These are phyloP conservation scores for Dryadula phaetusa DNA, from an alignment of 2,888 invertebrate species.

Conservation along the genomic window DNA sequence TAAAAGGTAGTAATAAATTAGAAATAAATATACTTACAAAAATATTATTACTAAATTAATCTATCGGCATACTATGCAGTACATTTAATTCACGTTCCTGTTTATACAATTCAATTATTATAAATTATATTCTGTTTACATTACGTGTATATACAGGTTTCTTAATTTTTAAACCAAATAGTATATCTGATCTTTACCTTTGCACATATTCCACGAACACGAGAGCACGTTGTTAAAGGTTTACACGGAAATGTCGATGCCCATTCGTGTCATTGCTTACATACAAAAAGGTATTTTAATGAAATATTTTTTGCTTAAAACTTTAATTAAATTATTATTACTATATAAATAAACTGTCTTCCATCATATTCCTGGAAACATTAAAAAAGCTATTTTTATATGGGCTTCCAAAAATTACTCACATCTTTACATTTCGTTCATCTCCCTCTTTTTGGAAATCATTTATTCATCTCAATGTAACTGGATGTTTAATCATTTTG, in stretches of 20 bases:
- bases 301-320: not conserved
- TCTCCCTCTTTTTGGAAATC: not conserved
- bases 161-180: not conserved
- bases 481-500: not conserved
- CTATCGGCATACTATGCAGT: too few species aligned
- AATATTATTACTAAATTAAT: too few species aligned
- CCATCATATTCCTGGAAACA: not conserved
- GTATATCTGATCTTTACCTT: slow-evolving; percentile 14
- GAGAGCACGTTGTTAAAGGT: slow-evolving; percentile 34
- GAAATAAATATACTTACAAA: too few species aligned
- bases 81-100: too few species aligned
- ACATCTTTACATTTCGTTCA: too few species aligned
- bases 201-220: slow-evolving; percentile 44
- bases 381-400: not conserved
- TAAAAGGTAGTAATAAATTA: too few species aligned
- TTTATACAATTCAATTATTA: too few species aligned
- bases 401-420: not conserved
- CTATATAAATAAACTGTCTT: not conserved
- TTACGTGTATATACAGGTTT: not conserved
- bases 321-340: not conserved
- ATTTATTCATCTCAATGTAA: not conserved
- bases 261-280: slow-evolving; percentile 42
- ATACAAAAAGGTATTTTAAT: not conserved
- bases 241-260: slow-evolving; percentile 43
- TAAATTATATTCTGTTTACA: not conserved